Conservation (phyloP, 2,888 invertebrate genomes). For the Myopa tessellatipennis region DNA sequence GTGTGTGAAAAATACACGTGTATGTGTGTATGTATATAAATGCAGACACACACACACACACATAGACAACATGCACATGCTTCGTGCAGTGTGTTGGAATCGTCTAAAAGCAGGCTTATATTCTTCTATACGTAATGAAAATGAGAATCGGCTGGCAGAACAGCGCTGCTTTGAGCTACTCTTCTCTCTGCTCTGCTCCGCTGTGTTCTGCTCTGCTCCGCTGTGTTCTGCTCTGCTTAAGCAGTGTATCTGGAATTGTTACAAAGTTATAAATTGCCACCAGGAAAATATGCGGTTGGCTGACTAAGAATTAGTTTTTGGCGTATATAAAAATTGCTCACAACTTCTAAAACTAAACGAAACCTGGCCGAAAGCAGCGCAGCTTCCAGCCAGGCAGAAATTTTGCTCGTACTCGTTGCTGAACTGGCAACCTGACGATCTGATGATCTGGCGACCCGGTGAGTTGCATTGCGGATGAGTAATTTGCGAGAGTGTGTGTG, state of each 20-base stretch:
- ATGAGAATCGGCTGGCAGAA: too few relatives aligned
- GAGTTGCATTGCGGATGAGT: not conserved
- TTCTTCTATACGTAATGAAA: too few relatives aligned
- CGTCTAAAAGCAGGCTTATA: too few relatives aligned
- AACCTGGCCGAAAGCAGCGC: too few relatives aligned
- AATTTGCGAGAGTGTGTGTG: not conserved
- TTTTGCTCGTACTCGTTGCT: too few relatives aligned
- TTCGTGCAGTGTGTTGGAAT: too few relatives aligned
- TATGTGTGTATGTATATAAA: not conserved
- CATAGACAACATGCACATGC: too few relatives aligned
- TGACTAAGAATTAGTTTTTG: conserved; percentile 41
- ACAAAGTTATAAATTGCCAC: conserved; percentile 41
- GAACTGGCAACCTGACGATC: too few relatives aligned
- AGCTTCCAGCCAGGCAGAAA: too few relatives aligned
- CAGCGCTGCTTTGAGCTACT: too few relatives aligned
- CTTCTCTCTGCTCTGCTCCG: not conserved
- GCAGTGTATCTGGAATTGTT: conserved; percentile 36
- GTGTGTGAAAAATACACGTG: too few relatives aligned
- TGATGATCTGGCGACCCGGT: not conserved
- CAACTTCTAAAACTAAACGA: too few relatives aligned
- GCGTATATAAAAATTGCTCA: conserved; percentile 32
- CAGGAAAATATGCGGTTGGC: conserved; percentile 42
- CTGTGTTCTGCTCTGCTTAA: conserved; percentile 2
- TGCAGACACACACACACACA: not conserved
- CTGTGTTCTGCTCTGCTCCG: not conserved